These are phyloP conservation scores for Cinclus cinclus DNA, from an alignment of 2,113 vertebrate genomes.

Conservation along the genomic window DNA sequence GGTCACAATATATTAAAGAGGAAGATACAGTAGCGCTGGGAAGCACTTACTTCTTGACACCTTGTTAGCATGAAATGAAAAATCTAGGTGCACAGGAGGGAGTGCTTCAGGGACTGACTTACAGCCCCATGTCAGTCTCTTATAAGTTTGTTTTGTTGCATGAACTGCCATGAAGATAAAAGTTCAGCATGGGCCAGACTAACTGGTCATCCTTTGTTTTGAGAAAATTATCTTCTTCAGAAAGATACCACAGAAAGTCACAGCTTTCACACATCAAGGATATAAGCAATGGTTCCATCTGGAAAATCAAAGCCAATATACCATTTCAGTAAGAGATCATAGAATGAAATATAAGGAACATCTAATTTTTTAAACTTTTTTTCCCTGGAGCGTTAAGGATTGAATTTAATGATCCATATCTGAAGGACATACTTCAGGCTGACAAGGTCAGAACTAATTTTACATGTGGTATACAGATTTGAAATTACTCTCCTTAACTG, in stretches of 20 bases:
- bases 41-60: not conserved
- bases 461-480: constrained; percentile 62
- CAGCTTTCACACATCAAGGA: not conserved
- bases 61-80: not conserved
- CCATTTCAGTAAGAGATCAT: not conserved
- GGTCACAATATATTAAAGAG: not conserved
- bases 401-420: constrained; percentile 65
- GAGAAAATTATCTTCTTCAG: not conserved
- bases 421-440: constrained; percentile 31
- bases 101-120: not conserved
- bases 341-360: not conserved
- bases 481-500: constrained; percentile 40
- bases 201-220: not conserved
- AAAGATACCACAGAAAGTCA: not conserved
- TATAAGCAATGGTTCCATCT: not conserved
- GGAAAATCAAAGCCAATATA: not conserved
- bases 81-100: not conserved
- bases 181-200: not conserved
- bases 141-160: not conserved
- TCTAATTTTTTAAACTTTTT: not conserved
- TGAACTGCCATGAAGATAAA: not conserved
- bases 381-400: constrained; percentile 11
- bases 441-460: constrained; percentile 63
- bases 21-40: not conserved
- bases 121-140: not conserved